These are phyloP conservation scores for Lepidocolaptes lacrymiger DNA, from an alignment of 2,797 vertebrate genomes.

Conservation along the genomic window DNA sequence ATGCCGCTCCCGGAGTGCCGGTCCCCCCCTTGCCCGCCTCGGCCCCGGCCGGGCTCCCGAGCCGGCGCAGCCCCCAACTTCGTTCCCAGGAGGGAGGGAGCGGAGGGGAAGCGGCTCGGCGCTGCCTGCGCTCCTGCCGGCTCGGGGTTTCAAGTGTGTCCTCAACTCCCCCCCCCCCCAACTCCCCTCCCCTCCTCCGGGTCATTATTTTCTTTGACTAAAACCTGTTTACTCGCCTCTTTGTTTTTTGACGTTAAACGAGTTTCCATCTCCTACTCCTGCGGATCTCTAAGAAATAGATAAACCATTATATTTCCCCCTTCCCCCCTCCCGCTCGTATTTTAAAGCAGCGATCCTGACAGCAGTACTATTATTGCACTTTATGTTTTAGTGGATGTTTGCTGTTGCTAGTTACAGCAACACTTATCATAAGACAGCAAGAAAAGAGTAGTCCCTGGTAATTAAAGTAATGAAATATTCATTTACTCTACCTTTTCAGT, in stretches of 20 bases:
- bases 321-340: constrained; percentile 58
- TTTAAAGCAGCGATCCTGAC: constrained; percentile 90
- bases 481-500: constrained; percentile 99
- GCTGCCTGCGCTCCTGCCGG: constrained; percentile 23
- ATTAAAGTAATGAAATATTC: constrained; percentile 99
- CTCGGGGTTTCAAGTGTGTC: constrained; percentile 43
- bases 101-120: neutral
- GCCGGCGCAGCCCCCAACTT: constrained; percentile 32
- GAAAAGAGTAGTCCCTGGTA: constrained; percentile 97
- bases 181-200: neutral
- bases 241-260: constrained; percentile 73
- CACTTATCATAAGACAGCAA: constrained; percentile 93
- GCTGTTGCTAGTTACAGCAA: constrained; percentile 90
- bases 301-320: constrained; percentile 74
- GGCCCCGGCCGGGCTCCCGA: neutral
- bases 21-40: no score
- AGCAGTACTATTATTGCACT: constrained; percentile 93
- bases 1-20: neutral
- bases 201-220: constrained; percentile 72
- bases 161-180: neutral
- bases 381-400: constrained; percentile 87
- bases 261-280: constrained; percentile 73
- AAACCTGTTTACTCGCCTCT: constrained; percentile 75
- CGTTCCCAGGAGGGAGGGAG: neutral
- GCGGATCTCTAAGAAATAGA: constrained; percentile 75